Evolutionary conservation across 2,797 vertebrate species (phyloP).

Genomic region (Molossus molossus): DNA sequence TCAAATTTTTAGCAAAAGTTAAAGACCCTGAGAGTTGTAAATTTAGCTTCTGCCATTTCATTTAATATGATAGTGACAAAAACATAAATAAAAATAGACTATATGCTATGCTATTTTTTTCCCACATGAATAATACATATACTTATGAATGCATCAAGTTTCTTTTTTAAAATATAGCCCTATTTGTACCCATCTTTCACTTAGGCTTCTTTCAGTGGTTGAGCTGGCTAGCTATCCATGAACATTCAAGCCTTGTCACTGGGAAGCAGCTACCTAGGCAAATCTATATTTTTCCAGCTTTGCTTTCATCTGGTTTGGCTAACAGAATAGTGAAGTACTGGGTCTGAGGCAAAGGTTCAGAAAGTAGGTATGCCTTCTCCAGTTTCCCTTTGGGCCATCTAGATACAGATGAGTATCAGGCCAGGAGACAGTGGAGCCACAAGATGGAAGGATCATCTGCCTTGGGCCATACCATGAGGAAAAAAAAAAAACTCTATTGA

Average conservation of each 20-base stretch:
- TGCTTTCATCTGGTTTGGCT: not conserved
- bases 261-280: conserved; percentile 7
- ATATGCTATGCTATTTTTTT: not conserved
- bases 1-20: conserved; percentile 53
- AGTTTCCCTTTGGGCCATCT: not conserved
- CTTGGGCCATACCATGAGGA: not conserved
- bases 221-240: not conserved
- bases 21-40: conserved; percentile 49
- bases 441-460: not conserved
- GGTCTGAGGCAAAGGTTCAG: not conserved
- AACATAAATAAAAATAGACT: not conserved
- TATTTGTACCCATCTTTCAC: conserved; percentile 26
- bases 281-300: conserved; percentile 48
- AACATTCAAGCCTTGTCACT: not conserved
- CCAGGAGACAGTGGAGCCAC: not conserved
- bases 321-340: not conserved
- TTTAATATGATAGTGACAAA: conserved; percentile 29
- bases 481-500: conserved; percentile 28
- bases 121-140: not conserved
- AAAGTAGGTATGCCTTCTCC: not conserved
- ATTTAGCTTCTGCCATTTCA: conserved; percentile 47
- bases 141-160: not conserved
- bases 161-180: not conserved
- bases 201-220: conserved; percentile 45
- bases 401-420: not conserved